Evolutionary conservation across 30 jellyfish, hydroid and myxozoan species (phyloP), one percentile per base, ranked within the genome.

Genomic region (Chrysaora quinquecirrha): DNA sequence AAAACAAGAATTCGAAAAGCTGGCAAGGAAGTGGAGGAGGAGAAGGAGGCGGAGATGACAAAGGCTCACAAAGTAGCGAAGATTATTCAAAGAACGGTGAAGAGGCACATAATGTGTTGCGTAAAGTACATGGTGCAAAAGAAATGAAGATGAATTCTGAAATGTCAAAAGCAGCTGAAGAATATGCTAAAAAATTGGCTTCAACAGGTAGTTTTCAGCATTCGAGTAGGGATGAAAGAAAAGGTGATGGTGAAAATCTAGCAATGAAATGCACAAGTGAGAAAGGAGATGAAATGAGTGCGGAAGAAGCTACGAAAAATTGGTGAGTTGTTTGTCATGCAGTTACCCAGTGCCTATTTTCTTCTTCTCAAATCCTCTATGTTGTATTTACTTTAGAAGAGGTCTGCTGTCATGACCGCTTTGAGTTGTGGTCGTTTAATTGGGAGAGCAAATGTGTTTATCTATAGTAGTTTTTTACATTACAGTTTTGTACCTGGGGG

Each of bases 101-200:
- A 25, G 19, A 52, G 19, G 68, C 68, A 3, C 96, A 87, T 46
- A 87, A 87, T 29, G 65, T 48, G 64, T 87, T 76, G 19, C 48
- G 96, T 29, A 71, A 65, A 27, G 50, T 87, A 0, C 96, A 87
- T 38, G 30, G 28, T 3, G 75, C 90, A 0, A 75, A 67, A 12
- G 82, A 67, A 2, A 16, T 87, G 87, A 77, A 69, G 60, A 20
- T 87, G 18, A 77, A 87, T 85, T 84, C 48, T 22, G 73, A 75
- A 61, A 85, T 85, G 96, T 14, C 86, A 30, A 50, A 75, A 68
- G 83, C 83, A 28, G 96, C 96, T 21, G 87, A 68, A 31, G 81
- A 76, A n/a, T 84, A 84, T 64, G 97, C 97, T 33, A 87, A 90
- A 63, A 56, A 52, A 31, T 32, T 90, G 31, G 94, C 96, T 4